Evolutionary conservation across 2,797 vertebrate species (phyloP).

Genomic region (Molossus alvarezi): DNA sequence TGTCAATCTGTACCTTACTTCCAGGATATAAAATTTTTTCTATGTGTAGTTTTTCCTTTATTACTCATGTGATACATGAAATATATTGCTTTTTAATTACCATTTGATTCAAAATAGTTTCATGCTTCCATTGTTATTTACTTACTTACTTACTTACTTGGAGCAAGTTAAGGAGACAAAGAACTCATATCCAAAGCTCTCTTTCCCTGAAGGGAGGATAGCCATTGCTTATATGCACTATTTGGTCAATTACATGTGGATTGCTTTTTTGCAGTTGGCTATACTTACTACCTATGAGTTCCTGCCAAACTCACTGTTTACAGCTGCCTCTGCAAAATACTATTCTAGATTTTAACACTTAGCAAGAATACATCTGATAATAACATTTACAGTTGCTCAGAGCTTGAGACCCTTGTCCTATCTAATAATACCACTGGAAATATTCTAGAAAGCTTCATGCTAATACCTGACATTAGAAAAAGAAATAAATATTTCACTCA

Average conservation of each 20-base stretch:
- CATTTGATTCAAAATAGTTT: not conserved
- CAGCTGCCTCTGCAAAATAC: not conserved
- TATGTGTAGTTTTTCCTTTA: not conserved
- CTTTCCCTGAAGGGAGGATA: not conserved
- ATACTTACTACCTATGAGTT: not conserved
- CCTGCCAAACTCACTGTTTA: not conserved
- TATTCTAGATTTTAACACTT: not conserved
- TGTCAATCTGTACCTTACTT: too few relatives aligned
- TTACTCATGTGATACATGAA: not conserved
- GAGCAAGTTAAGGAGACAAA: too few relatives aligned
- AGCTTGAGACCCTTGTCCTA: not conserved
- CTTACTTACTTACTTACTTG: too few relatives aligned
- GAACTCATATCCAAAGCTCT: not conserved
- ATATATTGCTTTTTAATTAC: not conserved
- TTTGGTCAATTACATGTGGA: not conserved
- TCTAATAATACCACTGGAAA: not conserved
- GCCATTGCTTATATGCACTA: not conserved
- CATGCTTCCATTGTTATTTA: not conserved
- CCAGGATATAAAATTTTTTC: not conserved
- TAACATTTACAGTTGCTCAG: not conserved
- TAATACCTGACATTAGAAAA: not conserved
- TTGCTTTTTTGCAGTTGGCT: not conserved
- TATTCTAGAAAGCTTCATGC: not conserved
- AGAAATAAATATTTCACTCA: not conserved
- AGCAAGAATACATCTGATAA: not conserved